Percentiles rank a stretch among this genome's conserved stretches.
These are phyloP conservation scores for Diorhabda sublineata DNA, from an alignment of 1,140 invertebrate genomes.

Conservation along the genomic window DNA sequence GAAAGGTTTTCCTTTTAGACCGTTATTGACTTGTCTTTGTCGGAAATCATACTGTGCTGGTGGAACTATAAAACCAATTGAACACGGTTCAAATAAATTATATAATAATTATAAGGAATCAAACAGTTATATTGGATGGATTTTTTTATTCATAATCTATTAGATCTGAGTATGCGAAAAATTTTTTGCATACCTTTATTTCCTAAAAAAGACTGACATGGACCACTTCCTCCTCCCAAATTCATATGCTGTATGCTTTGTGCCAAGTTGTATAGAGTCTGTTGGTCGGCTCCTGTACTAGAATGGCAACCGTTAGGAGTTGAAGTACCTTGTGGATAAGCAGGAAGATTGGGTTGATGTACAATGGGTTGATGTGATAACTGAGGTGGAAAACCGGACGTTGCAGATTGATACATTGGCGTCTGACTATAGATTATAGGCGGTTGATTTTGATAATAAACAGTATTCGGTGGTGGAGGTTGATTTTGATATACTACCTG, in stretches of 20 bases:
- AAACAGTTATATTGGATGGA: too few species aligned
- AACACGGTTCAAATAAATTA: too few species aligned
- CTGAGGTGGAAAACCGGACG: conserved; percentile 4
- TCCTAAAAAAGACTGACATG: not conserved
- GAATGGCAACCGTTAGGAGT: conserved; percentile 36
- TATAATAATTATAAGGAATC: too few species aligned
- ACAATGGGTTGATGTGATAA: conserved; percentile 7
- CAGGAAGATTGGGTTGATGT: conserved; percentile 20
- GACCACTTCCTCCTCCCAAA: conserved; percentile 15
- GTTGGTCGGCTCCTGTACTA: not conserved
- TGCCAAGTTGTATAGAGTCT: conserved; percentile 32
- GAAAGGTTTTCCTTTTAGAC: conserved; percentile 13
- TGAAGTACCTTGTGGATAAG: conserved; percentile 35
- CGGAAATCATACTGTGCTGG: conserved; percentile 10
- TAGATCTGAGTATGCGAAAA: too few species aligned
- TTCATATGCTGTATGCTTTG: conserved; percentile 36
- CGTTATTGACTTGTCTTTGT: conserved; percentile 11
- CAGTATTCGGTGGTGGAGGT: conserved; percentile 22
- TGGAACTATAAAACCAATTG: not conserved
- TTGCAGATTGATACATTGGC: conserved; percentile 18
- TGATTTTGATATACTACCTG: conserved; percentile 33
- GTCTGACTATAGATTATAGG: conserved; percentile 36
- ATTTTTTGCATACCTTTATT: not conserved
- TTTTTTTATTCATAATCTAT: too few species aligned
- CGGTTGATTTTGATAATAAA: conserved; percentile 38